These are phyloP conservation scores for Pomacea maculata DNA, from an alignment of 1,140 invertebrate genomes.

Conservation along the genomic window DNA sequence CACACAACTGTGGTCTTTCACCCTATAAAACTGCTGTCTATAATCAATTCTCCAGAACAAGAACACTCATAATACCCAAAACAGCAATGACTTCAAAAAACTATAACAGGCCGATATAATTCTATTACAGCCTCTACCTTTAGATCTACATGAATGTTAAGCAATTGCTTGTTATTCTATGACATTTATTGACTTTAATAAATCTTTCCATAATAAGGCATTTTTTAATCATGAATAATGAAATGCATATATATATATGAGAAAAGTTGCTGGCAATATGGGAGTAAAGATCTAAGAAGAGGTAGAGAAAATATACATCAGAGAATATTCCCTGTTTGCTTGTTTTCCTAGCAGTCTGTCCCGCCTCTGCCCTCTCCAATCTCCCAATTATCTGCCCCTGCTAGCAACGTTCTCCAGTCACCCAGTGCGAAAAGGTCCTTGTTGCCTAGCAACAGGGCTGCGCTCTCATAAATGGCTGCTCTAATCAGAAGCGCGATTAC, in stretches of 20 bases:
- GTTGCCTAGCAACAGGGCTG: neutral
- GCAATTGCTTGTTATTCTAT: too few species aligned
- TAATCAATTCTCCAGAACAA: too few species aligned
- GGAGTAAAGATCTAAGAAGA: slow-evolving; percentile 2
- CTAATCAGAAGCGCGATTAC: neutral
- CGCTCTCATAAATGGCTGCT: neutral
- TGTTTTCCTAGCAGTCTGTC: slow-evolving; percentile 63
- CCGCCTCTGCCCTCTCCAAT: slow-evolving; percentile 30
- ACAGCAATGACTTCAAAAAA: too few species aligned
- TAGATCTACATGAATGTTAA: neutral
- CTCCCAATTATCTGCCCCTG: slow-evolving; percentile 15
- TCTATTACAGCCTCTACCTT: too few species aligned
- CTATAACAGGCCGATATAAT: too few species aligned
- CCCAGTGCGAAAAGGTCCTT: neutral
- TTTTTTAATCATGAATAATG: neutral
- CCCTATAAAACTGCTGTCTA: too few species aligned
- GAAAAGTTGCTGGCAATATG: neutral
- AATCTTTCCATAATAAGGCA: neutral
- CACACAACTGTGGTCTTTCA: too few species aligned
- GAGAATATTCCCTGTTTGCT: neutral
- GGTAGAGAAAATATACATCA: slow-evolving; percentile 13
- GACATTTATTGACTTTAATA: neutral
- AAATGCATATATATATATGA: slow-evolving; percentile 2
- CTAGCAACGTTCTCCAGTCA: slow-evolving; percentile 22
- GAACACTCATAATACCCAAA: too few species aligned